These are phyloP conservation scores for Engystomops pustulosus DNA, from an alignment of 2,113 vertebrate genomes.

Conservation along the genomic window DNA sequence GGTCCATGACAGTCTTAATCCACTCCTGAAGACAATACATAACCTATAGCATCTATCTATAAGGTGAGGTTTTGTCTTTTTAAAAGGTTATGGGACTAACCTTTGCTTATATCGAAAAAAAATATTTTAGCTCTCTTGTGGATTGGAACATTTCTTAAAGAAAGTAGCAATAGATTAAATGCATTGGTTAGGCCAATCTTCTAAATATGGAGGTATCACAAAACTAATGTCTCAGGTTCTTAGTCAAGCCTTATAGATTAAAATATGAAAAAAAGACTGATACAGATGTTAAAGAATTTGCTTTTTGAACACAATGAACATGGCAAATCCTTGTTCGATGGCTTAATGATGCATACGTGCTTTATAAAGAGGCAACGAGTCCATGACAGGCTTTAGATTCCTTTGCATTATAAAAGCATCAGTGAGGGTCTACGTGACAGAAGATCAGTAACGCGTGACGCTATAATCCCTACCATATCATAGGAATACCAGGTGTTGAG, in stretches of 20 bases:
- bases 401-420: constrained; percentile 27
- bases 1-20: too few species aligned
- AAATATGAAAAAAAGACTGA: background rate
- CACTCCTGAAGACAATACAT: too few species aligned
- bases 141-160: too few species aligned
- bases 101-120: too few species aligned
- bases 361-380: background rate
- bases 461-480: constrained; percentile 9
- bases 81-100: too few species aligned
- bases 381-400: background rate
- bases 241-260: background rate
- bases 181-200: too few species aligned
- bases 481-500: constrained; percentile 24
- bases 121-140: too few species aligned
- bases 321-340: background rate
- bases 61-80: too few species aligned
- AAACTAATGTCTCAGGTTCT: too few species aligned
- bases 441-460: constrained; percentile 32
- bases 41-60: too few species aligned
- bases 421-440: constrained; percentile 2
- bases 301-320: background rate
- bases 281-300: background rate
- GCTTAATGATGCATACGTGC: constrained; percentile 1
- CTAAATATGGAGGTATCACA: too few species aligned
- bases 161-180: too few species aligned